Conservation (phyloP, 2,888 invertebrate genomes). For the Ariolimax columbianus region DNA sequence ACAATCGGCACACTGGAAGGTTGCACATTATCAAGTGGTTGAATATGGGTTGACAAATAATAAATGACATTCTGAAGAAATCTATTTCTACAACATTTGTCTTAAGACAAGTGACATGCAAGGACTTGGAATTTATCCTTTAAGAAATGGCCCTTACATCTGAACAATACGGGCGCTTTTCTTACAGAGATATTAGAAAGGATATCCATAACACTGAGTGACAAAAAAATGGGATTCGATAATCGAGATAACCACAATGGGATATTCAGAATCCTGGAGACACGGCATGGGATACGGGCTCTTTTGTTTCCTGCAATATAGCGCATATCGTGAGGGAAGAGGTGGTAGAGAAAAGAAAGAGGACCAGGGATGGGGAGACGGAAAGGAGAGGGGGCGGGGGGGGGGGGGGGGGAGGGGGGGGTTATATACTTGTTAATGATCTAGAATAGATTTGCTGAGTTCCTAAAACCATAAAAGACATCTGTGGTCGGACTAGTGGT, state of each 20-base stretch:
- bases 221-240: background rate
- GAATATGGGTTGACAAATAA: background rate
- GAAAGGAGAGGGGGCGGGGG: no score
- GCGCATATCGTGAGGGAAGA: no score
- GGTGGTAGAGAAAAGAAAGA: no score
- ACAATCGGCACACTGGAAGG: background rate
- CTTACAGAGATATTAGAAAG: background rate
- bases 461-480: no score
- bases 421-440: no score
- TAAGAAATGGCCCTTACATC: background rate
- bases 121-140: background rate
- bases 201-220: background rate
- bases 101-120: background rate
- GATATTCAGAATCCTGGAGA: background rate
- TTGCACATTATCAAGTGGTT: background rate
- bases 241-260: background rate
- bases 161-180: background rate
- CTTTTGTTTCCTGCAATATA: background rate
- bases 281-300: background rate
- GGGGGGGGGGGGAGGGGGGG: no score
- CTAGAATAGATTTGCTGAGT: no score
- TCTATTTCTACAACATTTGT: background rate
- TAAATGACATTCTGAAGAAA: background rate
- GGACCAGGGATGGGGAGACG: no score
- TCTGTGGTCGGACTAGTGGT: no score